Conservation (phyloP, 1,140 invertebrate species). For the Drosophila ironensis region DNA sequence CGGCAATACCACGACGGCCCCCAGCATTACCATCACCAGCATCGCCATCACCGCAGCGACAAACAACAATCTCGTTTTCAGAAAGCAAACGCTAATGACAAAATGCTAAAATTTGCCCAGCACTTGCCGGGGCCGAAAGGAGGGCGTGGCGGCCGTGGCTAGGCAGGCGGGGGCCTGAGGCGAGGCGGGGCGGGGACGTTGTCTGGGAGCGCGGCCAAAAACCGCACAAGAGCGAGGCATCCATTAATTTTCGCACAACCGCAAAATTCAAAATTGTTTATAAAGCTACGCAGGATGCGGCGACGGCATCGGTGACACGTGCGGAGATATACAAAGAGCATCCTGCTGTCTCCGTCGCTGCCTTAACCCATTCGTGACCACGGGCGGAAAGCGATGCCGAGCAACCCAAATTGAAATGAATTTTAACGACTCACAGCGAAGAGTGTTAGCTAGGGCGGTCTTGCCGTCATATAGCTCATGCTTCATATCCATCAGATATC, state of each 20-base stretch:
- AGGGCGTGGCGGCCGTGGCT: not conserved
- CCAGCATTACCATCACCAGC: slow-evolving; percentile 3
- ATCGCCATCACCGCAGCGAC: slow-evolving; percentile 44
- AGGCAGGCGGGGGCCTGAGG: no score
- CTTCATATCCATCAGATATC: slow-evolving; percentile 1
- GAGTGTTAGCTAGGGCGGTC: slow-evolving; percentile 47
- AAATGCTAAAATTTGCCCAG: slow-evolving; percentile 68
- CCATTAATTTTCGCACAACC: slow-evolving; percentile 79
- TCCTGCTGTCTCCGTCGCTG: slow-evolving; percentile 10
- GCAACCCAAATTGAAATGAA: slow-evolving; percentile 66
- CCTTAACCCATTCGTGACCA: slow-evolving; percentile 40
- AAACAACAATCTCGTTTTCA: slow-evolving; percentile 71
- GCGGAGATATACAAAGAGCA: slow-evolving; percentile 25
- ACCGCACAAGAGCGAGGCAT: slow-evolving; percentile 78
- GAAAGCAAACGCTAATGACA: slow-evolving; percentile 77
- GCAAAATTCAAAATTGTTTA: slow-evolving; percentile 81
- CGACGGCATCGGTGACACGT: slow-evolving; percentile 65
- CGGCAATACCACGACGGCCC: slow-evolving; percentile 1
- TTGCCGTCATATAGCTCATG: not conserved
- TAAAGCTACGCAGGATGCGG: slow-evolving; percentile 74
- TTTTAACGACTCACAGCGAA: slow-evolving; percentile 74
- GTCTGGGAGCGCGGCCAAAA: slow-evolving; percentile 61
- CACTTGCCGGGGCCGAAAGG: slow-evolving; percentile 1
- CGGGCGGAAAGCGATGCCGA: slow-evolving; percentile 5
- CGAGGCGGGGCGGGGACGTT: not conserved